Base-by-base conservation (phyloP, 2,797 vertebrate genomes). In the Anas bernieri region DNA sequence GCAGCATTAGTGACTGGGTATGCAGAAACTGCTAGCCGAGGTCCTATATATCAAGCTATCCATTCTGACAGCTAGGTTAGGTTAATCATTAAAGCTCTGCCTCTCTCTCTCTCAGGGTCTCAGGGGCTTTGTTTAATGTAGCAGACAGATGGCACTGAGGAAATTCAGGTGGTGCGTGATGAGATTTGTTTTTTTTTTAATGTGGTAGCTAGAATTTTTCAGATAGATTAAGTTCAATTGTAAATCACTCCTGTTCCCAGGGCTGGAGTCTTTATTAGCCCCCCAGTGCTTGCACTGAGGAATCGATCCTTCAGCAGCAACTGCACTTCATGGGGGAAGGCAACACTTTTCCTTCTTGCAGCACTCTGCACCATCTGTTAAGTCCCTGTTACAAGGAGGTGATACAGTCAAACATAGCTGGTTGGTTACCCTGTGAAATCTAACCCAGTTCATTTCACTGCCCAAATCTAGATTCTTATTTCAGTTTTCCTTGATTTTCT, bases 81-180 rank as follows among this genome's bases (percentile, higher is more conserved):
- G 88, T 94, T 96, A 96, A 93, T 94, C 94, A 63, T 93, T 96
- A 95, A 95, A 96, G 95, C 91, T 86, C 94, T 93, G 81, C 82
- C 67, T 93, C 88, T 95, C 88, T 95, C 91, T 70, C 90, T 91
- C 73, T 45, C 10, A 17, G 45, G 41, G 87, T 94, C 96, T 96
- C 96, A 1, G 1, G 92, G 93, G 96, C 90, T 96, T 96, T 96
- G 85, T 96, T 96, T 96, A 94, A 94, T 92, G 92, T 83, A 88
- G 83, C 68, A 94, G 97, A 96, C 96, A 97, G 97, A 97, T 96
- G 97, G 97, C 94, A 85, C 88, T 80, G 86, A 96, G 73, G 95
- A 97, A 96, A 92, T 96, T 97, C 96, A 97, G 96, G 96, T 97
- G 93, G 86, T 86, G 56, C 23, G 2, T 94, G 94, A 96, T 92